Base-by-base conservation (phyloP, 2,113 vertebrate genomes). In the Casuarius casuarius region DNA sequence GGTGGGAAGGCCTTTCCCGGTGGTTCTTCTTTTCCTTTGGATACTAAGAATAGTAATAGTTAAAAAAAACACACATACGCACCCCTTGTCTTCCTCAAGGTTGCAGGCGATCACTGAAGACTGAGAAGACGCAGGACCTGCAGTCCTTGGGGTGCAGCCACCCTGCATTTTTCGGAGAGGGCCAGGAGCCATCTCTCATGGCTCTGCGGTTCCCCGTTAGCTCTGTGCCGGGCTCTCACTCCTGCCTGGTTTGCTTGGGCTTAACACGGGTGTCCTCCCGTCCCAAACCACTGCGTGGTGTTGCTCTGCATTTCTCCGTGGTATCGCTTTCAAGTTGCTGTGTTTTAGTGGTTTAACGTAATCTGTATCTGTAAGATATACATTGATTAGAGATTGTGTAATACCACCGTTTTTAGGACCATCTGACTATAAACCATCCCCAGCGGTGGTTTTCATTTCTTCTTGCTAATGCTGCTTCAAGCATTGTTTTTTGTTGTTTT, bases 151-250 rank as follows among this genome's bases (percentile, higher is more conserved):
- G 54, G 29, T 58, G 56, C 18, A 16, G 35, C 35, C 35, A 44
- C 33, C 31, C 22, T 0, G 0, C 56, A 33, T 19, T 11, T 33
- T 33, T 20, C 4, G 31, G 29, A 38, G 26, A 40, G 67, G 44
- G 12, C 0, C 1, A 40, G 38, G 1, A 14, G 51, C 31, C 12
- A 38, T 38, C 2, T 73, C 28, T 31, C 15, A 20, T 19, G 31
- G 56, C 29, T 33, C 56, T 11, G 29, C 29, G 31, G 31, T 58
- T 58, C 46, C 17, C 2, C 19, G 26, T 10, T 75, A 72, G 40
- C 75, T 8, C 14, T 16, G n/a, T 29, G 46, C 58, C 10, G 8
- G 49, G 28, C 35, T 31, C 7, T 84, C 29, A 10, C 33, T 33
- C 25, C 49, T 44, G 29, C 42, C 54, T 17, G 17, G 4, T 19